phyloP scores from a whole-genome alignment of 2,113 vertebrate genomes.

The Varanus salvator region DNA sequence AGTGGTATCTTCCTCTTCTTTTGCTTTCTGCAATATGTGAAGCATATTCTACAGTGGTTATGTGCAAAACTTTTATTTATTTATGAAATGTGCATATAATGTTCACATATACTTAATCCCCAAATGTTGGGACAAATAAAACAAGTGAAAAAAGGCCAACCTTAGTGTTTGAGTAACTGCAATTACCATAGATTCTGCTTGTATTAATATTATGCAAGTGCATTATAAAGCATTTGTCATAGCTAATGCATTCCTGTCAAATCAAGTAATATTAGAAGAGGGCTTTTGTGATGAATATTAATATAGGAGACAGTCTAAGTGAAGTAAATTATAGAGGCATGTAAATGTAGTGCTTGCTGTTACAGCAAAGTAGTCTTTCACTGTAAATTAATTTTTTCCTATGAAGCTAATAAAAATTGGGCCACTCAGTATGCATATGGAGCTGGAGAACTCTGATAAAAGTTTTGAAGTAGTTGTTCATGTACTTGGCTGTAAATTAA shows the following conservation, averaged over 20 bases:
- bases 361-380: constrained; percentile 75
- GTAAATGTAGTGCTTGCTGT: constrained; percentile 81
- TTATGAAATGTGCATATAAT: constrained; percentile 3
- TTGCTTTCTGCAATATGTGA: background rate
- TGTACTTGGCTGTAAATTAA: constrained; percentile 61
- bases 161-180: constrained; percentile 69
- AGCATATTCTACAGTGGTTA: background rate
- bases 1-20: background rate
- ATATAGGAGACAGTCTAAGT: constrained; percentile 81
- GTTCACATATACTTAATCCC: constrained; percentile 28
- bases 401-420: constrained; percentile 77
- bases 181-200: constrained; percentile 71
- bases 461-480: constrained; percentile 56
- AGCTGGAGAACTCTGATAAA: constrained; percentile 58
- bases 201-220: constrained; percentile 73
- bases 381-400: constrained; percentile 78
- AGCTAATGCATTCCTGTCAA: constrained; percentile 79
- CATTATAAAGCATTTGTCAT: constrained; percentile 78
- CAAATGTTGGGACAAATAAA: constrained; percentile 40
- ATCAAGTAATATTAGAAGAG: constrained; percentile 74
- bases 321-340: constrained; percentile 84
- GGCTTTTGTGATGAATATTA: constrained; percentile 87
- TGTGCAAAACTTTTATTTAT: constrained; percentile 25
- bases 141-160: constrained; percentile 53
- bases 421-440: constrained; percentile 67